A percentile compares a stretch with the other conserved stretches of the same genome.
phyloP scores from a whole-genome alignment of 2,888 invertebrate species.

The Caenorhabditis wallacei region DNA sequence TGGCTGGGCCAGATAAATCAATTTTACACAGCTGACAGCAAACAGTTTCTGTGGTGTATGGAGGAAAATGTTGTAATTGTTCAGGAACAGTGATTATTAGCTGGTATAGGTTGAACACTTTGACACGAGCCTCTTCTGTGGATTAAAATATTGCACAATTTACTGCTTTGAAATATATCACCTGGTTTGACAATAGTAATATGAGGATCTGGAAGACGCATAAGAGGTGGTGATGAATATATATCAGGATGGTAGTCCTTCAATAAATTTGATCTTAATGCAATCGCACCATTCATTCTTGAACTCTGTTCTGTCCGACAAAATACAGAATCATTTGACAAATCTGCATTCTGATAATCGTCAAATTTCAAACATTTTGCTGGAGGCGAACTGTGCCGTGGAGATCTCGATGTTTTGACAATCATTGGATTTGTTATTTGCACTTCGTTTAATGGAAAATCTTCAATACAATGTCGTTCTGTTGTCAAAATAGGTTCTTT shows the following conservation, averaged over 20 bases:
- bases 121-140: constrained; percentile 8
- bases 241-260: constrained; percentile 2
- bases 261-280: background rate
- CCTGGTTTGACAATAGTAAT: constrained; percentile 3
- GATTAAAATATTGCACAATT: background rate
- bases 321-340: no score
- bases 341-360: no score
- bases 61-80: constrained; percentile 9
- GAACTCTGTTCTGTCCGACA: no score
- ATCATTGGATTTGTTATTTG: no score
- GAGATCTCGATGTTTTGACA: no score
- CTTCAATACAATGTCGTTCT: no score
- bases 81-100: constrained; percentile 30
- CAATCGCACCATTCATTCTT: no score
- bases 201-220: constrained; percentile 28
- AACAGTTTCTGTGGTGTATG: constrained; percentile 14
- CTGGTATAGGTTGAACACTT: constrained; percentile 25
- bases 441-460: no score
- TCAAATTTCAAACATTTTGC: no score
- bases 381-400: no score
- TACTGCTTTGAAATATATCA: background rate
- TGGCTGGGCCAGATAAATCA: background rate
- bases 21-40: constrained; percentile 25
- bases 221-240: constrained; percentile 18
- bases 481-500: no score